Conservation (phyloP, 2,888 invertebrate genomes). For the Nudaria mundana region DNA sequence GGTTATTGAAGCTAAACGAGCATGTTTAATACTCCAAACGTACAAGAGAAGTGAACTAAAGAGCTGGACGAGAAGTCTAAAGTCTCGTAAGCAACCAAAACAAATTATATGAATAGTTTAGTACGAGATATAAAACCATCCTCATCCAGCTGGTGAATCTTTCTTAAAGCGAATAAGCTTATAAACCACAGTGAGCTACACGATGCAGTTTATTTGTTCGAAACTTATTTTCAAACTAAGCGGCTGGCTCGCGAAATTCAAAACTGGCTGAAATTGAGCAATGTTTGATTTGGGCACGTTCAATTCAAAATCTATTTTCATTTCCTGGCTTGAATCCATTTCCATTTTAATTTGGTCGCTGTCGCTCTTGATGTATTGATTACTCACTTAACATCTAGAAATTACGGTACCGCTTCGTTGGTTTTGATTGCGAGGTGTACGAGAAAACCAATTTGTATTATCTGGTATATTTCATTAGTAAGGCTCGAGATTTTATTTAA, state of each 20-base stretch:
- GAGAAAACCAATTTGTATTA: constrained; percentile 23
- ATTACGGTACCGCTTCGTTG: constrained; percentile 25
- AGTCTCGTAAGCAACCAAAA: too few species aligned
- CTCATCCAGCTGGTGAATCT: too few species aligned
- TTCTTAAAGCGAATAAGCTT: too few species aligned
- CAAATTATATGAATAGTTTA: too few species aligned
- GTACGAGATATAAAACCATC: too few species aligned
- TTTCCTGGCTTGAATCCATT: constrained; percentile 43
- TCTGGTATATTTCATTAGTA: constrained; percentile 1
- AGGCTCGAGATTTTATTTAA: neutral
- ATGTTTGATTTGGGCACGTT: constrained; percentile 42
- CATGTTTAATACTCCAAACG: too few species aligned
- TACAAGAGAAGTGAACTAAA: too few species aligned
- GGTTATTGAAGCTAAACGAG: too few species aligned
- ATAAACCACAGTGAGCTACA: constrained; percentile 15
- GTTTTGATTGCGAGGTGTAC: constrained; percentile 28
- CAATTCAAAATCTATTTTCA: constrained; percentile 47
- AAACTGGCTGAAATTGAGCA: constrained; percentile 30
- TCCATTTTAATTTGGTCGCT: constrained; percentile 45
- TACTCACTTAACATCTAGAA: constrained; percentile 40
- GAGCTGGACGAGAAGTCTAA: too few species aligned
- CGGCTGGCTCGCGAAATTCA: constrained; percentile 13
- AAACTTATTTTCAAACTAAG: constrained; percentile 25
- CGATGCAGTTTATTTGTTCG: constrained; percentile 26
- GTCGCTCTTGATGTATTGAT: constrained; percentile 44